These are phyloP conservation scores for Callyntrura guangdongensis DNA, from an alignment of 2,888 invertebrate species.

Conservation along the genomic window DNA sequence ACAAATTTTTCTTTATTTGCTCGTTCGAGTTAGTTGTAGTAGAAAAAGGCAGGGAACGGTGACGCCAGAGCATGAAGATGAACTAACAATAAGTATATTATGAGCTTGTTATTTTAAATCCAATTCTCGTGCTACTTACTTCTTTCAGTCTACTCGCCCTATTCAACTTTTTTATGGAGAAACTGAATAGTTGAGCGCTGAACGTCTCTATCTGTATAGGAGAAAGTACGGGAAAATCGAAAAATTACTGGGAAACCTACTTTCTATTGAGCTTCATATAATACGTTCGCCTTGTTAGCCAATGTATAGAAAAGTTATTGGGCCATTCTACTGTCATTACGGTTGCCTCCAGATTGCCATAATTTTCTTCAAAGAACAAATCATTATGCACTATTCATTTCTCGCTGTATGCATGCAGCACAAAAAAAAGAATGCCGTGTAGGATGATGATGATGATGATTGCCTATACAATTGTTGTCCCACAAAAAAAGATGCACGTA, in stretches of 20 bases:
- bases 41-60: constrained; percentile 10
- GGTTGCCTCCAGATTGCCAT: constrained; percentile 43
- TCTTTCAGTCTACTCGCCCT: neutral
- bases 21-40: constrained; percentile 21
- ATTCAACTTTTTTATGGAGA: constrained; percentile 34
- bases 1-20: constrained; percentile 48
- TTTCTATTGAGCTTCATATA: constrained; percentile 2
- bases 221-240: neutral
- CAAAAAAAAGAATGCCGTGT: neutral
- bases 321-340: constrained; percentile 60
- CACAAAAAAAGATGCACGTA: too few relatives aligned
- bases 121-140: constrained; percentile 58
- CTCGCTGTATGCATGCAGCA: neutral
- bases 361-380: constrained; percentile 24
- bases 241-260: neutral
- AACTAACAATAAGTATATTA: constrained; percentile 56
- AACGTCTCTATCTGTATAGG: neutral
- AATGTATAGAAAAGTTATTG: constrained; percentile 62
- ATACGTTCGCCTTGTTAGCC: constrained; percentile 12
- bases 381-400: constrained; percentile 8
- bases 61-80: constrained; percentile 62
- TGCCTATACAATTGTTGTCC: too few relatives aligned
- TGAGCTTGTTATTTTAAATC: constrained; percentile 67
- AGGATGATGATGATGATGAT: neutral
- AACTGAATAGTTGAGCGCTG: constrained; percentile 4